Conservation (phyloP, 2,888 invertebrate species). For the Trachelus stipa region DNA sequence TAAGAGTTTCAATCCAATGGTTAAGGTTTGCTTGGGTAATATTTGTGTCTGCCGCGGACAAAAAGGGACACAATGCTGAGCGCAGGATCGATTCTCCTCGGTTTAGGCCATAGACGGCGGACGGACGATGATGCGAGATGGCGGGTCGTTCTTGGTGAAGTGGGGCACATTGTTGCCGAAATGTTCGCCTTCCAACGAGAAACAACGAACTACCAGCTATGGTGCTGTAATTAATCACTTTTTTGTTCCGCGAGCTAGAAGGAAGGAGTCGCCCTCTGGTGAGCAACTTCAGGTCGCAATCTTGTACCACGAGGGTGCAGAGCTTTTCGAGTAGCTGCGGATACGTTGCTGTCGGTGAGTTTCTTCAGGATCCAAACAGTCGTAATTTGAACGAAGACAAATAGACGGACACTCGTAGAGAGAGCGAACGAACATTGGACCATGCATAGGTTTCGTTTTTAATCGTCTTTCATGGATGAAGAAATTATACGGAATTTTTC, state of each 20-base stretch:
- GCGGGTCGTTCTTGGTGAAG: constrained; percentile 18
- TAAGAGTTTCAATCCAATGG: neutral
- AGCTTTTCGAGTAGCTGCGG: neutral
- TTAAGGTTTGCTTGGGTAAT: constrained; percentile 3
- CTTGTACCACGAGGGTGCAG: neutral
- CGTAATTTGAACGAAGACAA: too few species aligned
- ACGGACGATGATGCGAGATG: constrained; percentile 26
- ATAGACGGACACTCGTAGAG: neutral
- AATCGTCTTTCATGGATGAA: neutral
- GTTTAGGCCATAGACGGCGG: constrained; percentile 33
- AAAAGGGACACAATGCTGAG: constrained; percentile 62
- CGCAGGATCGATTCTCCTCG: constrained; percentile 64
- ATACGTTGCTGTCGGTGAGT: neutral
- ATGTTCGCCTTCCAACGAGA: constrained; percentile 46
- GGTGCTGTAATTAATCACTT: constrained; percentile 61
- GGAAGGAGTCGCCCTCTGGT: constrained; percentile 1
- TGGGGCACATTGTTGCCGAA: constrained; percentile 50
- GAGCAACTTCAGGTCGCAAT: neutral
- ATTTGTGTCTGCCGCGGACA: constrained; percentile 19
- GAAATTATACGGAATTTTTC: neutral
- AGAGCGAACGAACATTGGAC: neutral
- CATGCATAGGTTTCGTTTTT: neutral
- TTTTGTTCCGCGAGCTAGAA: constrained; percentile 36
- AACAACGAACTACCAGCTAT: constrained; percentile 53
- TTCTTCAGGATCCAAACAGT: too few species aligned